Evolutionary conservation across 2,797 vertebrate genomes (phyloP), one percentile per base, ranked within the genome.

Genomic region (Hafferia zeledoni): DNA sequence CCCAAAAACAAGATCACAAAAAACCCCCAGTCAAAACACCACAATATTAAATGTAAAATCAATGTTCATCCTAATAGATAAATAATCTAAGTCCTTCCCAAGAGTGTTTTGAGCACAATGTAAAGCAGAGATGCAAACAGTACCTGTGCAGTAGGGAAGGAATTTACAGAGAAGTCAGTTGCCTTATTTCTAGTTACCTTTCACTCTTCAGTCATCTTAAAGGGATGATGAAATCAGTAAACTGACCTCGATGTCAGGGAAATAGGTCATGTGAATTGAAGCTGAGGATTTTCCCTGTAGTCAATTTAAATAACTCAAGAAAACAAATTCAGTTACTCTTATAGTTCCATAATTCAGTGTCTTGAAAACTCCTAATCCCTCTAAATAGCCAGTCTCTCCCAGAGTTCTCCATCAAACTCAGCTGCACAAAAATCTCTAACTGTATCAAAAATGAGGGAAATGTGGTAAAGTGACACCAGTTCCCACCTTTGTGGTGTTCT

Each of bases 301-400:
- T 70, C 77, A 79, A 63, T 84, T 93, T 81, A 87, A 79, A 41
- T 69, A 89, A 70, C 46, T 41, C 76, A 82, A 94, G 77, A 90
- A 92, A 95, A 61, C 12, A 76, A 61, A 88, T 31, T 50, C 47
- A 50, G 35, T 94, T 81, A 31, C 55, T 65, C 44, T 57, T 78
- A 53, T 67, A 53, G 27, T 87, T 69, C 68, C 78, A 59, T 4
- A 19, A 61, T 52, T 77, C 67, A 60, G 53, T 79, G 90, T 70
- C 78, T 57, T 64, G 39, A 87, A 84, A 60, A 56, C 13, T 35
- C 61, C 30, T 61, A 81, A 89, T 93, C 74, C n/a, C n/a, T 59
- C 52, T 39, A 28, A 79, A 63, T 4, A 63, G 18, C 12, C 63
- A 39, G 1, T 28, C n/a, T 67, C 44, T 28, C 53, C 59, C 5